Percentiles rank a stretch among this genome's conserved stretches.
Evolutionary conservation across 2,113 vertebrate genomes (phyloP).

Genomic region (Brachypodius melanocephalos): DNA sequence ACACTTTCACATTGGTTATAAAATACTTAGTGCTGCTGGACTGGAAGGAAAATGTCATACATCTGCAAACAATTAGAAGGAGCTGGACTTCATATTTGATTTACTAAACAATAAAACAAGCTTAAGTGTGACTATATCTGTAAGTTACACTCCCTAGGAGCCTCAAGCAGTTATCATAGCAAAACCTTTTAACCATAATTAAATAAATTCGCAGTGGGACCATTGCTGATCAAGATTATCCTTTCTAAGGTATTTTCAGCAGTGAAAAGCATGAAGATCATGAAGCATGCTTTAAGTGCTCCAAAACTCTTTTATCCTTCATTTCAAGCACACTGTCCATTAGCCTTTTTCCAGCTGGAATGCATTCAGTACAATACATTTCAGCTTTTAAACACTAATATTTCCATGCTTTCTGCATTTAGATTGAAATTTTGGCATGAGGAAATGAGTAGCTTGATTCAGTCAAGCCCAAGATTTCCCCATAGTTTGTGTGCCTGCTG

Average conservation of each 20-base stretch:
- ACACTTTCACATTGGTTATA: constrained; percentile 73
- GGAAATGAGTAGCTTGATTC: neutral
- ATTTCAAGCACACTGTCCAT: constrained; percentile 40
- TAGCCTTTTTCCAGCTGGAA: constrained; percentile 50
- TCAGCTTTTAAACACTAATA: constrained; percentile 40
- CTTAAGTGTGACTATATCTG: constrained; percentile 73
- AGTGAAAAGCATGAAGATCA: constrained; percentile 60
- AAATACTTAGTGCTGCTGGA: constrained; percentile 77
- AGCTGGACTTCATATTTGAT: constrained; percentile 73
- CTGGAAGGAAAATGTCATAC: constrained; percentile 76
- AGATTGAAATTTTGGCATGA: constrained; percentile 18
- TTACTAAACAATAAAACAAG: constrained; percentile 80
- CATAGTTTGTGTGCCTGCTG: neutral
- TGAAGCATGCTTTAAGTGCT: constrained; percentile 59
- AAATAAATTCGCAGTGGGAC: constrained; percentile 68
- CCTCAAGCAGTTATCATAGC: constrained; percentile 67
- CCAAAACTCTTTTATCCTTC: constrained; percentile 60
- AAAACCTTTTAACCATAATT: constrained; percentile 73
- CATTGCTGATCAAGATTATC: constrained; percentile 53
- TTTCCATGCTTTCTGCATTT: constrained; percentile 11
- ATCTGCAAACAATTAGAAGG: constrained; percentile 83
- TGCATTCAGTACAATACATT: constrained; percentile 37
- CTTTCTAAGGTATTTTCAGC: constrained; percentile 70
- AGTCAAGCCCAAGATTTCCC: neutral
- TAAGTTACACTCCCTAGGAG: constrained; percentile 75